Conservation (phyloP, 2,797 vertebrate species). For the Cyclura pinguis region DNA sequence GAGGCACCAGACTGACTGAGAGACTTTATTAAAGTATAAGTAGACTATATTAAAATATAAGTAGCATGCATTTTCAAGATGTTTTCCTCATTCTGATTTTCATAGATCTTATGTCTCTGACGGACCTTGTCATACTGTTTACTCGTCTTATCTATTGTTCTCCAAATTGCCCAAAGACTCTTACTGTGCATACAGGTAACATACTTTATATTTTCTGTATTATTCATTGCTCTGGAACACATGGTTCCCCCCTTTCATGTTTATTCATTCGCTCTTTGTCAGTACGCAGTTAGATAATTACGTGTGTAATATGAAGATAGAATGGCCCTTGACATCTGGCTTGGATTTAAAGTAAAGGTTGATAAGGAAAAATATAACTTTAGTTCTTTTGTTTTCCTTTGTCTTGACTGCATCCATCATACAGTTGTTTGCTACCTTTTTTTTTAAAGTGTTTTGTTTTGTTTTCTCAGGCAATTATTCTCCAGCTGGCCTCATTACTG, state of each 20-base stretch:
- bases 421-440: background rate
- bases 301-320: background rate
- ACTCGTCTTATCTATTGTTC: slow-evolving; percentile 88
- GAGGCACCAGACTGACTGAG: too few species aligned
- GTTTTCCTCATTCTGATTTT: slow-evolving; percentile 31
- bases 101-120: slow-evolving; percentile 84
- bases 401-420: background rate
- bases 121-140: slow-evolving; percentile 88
- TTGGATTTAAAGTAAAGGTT: background rate
- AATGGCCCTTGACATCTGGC: background rate
- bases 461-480: slow-evolving; percentile 84
- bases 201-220: slow-evolving; percentile 21
- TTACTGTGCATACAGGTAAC: slow-evolving; percentile 84
- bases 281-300: background rate
- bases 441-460: slow-evolving; percentile 18
- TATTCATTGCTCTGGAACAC: background rate
- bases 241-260: background rate
- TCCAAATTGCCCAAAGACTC: slow-evolving; percentile 77
- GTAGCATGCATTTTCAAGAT: slow-evolving; percentile 25
- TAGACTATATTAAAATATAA: background rate
- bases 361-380: background rate
- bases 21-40: too few species aligned
- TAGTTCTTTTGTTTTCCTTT: background rate
- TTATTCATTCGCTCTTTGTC: background rate
- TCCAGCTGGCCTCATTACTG: slow-evolving; percentile 88